These are phyloP conservation scores for Perca schrenkii DNA, from an alignment of 2,113 vertebrate genomes.

Conservation along the genomic window DNA sequence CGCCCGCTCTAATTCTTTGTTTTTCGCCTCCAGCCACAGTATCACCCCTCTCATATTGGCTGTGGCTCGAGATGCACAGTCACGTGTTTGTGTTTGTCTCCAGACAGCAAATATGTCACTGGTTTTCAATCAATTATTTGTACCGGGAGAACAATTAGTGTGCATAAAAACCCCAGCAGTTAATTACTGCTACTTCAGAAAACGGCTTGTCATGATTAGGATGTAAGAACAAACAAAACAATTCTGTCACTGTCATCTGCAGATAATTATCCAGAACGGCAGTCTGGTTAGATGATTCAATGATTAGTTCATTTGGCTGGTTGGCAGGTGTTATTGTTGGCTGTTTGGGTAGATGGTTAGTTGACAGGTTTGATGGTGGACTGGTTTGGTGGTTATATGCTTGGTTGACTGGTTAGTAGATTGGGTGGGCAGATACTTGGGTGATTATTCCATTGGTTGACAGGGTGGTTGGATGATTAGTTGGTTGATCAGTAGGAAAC, in stretches of 20 bases:
- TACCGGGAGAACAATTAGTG: constrained; percentile 57
- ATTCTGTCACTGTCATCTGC: constrained; percentile 39
- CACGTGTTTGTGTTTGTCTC: constrained; percentile 23
- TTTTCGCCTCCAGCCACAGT: constrained; percentile 14
- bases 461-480: neutral
- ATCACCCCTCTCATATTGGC: constrained; percentile 12
- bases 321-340: neutral
- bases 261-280: constrained; percentile 16
- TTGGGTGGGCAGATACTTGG: neutral
- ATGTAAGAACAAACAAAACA: constrained; percentile 27
- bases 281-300: constrained; percentile 9
- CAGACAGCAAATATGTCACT: constrained; percentile 45
- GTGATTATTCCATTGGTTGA: neutral
- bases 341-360: neutral
- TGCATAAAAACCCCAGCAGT: constrained; percentile 33
- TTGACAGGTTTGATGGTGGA: neutral
- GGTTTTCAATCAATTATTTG: constrained; percentile 64
- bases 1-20: constrained; percentile 2
- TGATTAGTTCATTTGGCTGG: neutral
- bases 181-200: constrained; percentile 51
- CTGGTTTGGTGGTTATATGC: neutral
- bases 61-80: constrained; percentile 32
- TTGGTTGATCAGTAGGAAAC: neutral
- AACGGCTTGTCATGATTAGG: constrained; percentile 26
- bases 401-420: neutral